Base-by-base conservation (phyloP, 2,888 invertebrate genomes). In the Cheilosia impressa region DNA sequence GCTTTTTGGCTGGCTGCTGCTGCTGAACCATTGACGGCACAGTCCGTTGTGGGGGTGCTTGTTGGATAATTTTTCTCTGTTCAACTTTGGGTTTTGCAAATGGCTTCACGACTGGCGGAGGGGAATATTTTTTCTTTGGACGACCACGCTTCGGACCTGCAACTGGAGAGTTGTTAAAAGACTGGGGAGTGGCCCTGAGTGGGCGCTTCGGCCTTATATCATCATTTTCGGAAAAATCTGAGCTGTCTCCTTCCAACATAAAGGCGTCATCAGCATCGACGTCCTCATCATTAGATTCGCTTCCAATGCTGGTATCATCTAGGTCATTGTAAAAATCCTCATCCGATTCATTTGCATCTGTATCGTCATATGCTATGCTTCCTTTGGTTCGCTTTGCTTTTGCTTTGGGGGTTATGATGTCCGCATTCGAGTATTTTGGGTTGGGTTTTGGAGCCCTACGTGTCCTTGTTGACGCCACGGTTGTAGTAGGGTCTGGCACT, bases 361-460 rank as follows among this genome's bases (percentile, higher is more conserved):
- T 78, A 45, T 88, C 85, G 6, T 73, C 63, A 9, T 62, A 1
- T 13, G 38, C 53, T 4, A 38, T n/a, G n/a, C 89, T 24, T 0
- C 88, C 52, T 9, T 87, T 88, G 2, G 89, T 87, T 55, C 90
- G 90, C 5, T 57, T 71, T 31, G 7, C 7, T 15, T 69, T 78
- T 1, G 43, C 9, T 84, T 89, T 89, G 5, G 91, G 90, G n/a
- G 91, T 91, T 0, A 92, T 90, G 57, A 92, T 87, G 76, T 92
- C 91, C 3, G 91, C 91, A 87, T 92, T 92, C 7, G 90, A 88
- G 81, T 92, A 92, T 85, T 91, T 92, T 0, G 92, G 92, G 90
- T 92, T 92, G 50, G 92, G 92, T 82, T 92, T 92, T 17, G 92
- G 92, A 10, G 92, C 92, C 43, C 92, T 90, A 65, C 91, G 88